Base-by-base conservation (phyloP, 2,113 vertebrate species). In the Nesoenas mayeri region DNA sequence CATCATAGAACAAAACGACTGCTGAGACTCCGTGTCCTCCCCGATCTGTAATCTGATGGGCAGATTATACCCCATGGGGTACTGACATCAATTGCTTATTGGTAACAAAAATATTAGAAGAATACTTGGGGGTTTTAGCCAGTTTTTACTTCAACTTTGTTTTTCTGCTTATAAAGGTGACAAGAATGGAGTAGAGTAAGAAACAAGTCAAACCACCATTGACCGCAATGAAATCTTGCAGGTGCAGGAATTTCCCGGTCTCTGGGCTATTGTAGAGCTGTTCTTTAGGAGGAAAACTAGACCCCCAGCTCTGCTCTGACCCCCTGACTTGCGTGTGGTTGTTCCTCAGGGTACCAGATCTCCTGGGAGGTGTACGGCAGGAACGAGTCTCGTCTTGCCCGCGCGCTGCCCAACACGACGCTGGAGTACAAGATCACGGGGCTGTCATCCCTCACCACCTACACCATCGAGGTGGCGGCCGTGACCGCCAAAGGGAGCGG, bases 381-480 rank as follows among this genome's bases (percentile, higher is more conserved):
- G 71, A 98, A 98, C 8, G 97, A 97, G 44, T 98, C 98, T 3
- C 98, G 98, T 8, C 97, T 98, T 72, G 96, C 97, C 3, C 98
- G 92, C 42, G 86, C 89, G 0, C 97, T 99, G 64, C 84, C 98
- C 88, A 99, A 98, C 98, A 98, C 97, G 12, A 99, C 99, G 0
- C 98, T 98, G 31, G 99, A 99, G 86, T 98, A 98, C 95, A 99
- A 99, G 94, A 98, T 99, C 96, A 98, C 98, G 1, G 99, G 99
- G 47, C 98, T 99, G 56, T 98, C 99, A 0, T 98, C 99, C 18
- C 99, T 99, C 94, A 99, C 99, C 64, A 97, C 97, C 20, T 99
- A 99, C 97, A 98, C 97, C 5, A 98, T 99, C 17, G 99, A 99
- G 31, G 99, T 99, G 96, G 99, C 98, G 2, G 99, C 99, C 1